Percentiles rank a stretch among this genome's conserved stretches.
Conservation (phyloP, 2,888 invertebrate species). For the Aquatica leii region DNA sequence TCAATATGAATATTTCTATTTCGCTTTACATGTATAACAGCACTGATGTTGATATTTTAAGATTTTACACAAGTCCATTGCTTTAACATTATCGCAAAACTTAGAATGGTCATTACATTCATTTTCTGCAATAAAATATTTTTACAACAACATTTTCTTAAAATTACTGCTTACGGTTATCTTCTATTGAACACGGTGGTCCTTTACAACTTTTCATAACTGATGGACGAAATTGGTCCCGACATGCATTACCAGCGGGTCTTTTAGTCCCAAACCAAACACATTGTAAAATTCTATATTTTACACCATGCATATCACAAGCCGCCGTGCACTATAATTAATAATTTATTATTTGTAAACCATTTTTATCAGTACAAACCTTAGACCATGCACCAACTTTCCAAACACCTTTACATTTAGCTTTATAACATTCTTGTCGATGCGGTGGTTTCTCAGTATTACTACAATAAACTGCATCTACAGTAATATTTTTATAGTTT, state of each 20-base stretch:
- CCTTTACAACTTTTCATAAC: conserved; percentile 82
- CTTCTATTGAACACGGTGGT: conserved; percentile 67
- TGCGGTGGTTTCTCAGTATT: conserved; percentile 77
- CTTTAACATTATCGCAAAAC: conserved; percentile 86
- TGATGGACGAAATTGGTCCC: conserved; percentile 76
- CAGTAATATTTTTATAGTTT: conserved; percentile 55
- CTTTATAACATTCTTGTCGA: conserved; percentile 81
- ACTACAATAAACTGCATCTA: conserved; percentile 70
- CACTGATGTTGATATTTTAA: conserved; percentile 86
- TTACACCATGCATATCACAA: conserved; percentile 84
- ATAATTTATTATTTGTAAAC: conserved; percentile 12
- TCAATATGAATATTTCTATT: conserved; percentile 5
- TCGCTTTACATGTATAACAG: conserved; percentile 76
- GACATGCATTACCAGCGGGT: conserved; percentile 88
- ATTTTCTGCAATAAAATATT: conserved; percentile 61
- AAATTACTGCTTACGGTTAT: conserved; percentile 57
- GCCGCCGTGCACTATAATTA: conserved; percentile 80
- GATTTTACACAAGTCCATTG: conserved; percentile 88
- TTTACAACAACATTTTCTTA: background rate
- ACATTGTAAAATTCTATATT: conserved; percentile 89
- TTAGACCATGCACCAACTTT: conserved; percentile 91
- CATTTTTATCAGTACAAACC: conserved; percentile 63
- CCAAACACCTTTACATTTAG: conserved; percentile 91
- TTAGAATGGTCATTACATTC: conserved; percentile 83
- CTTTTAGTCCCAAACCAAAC: conserved; percentile 89